Conservation (phyloP, 2,797 vertebrate species). For the Sciurus vulgaris region DNA sequence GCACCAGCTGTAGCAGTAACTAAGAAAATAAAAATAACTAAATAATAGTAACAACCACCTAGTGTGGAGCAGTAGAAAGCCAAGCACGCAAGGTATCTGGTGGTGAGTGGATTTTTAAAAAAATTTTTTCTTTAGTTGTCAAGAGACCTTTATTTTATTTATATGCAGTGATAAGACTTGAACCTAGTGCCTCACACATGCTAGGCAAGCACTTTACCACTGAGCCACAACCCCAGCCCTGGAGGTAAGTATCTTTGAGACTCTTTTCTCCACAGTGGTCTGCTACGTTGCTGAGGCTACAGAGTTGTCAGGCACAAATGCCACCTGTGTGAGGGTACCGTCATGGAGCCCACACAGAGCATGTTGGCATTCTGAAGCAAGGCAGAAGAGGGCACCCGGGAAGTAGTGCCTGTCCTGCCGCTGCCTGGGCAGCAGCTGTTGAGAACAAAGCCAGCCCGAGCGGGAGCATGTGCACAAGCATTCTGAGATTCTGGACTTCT, state of each 20-base stretch:
- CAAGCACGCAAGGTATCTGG: neutral
- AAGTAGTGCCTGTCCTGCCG: neutral
- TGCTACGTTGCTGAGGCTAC: neutral
- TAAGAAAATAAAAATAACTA: too few species aligned
- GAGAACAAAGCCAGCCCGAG: neutral
- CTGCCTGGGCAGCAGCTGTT: neutral
- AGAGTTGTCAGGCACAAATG: neutral
- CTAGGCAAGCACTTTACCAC: too few species aligned
- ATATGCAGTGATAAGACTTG: too few species aligned
- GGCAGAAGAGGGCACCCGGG: too few species aligned
- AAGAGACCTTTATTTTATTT: too few species aligned
- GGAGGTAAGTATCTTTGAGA: neutral
- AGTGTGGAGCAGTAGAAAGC: neutral
- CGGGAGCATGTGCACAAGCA: neutral
- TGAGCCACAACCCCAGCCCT: too few species aligned
- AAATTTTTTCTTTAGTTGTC: too few species aligned
- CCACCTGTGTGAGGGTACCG: neutral
- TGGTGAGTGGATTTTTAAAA: neutral
- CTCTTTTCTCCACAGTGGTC: neutral
- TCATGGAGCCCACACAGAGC: neutral
- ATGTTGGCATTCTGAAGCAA: too few species aligned
- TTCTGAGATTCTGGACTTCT: neutral
- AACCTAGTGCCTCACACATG: too few species aligned
- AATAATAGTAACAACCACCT: too few species aligned
- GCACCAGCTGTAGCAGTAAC: neutral